Base-by-base conservation (phyloP, 2,888 invertebrate species). In the Junonia oenone region DNA sequence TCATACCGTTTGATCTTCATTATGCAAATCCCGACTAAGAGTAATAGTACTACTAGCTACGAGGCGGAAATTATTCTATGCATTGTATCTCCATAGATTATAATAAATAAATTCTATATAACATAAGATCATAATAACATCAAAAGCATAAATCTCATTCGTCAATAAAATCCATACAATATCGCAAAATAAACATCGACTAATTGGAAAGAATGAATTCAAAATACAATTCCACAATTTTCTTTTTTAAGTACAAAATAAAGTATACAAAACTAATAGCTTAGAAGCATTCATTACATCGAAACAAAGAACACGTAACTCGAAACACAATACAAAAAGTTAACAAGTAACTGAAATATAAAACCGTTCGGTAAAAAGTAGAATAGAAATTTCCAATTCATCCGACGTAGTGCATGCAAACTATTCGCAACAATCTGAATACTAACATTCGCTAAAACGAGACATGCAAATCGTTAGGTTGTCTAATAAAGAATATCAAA, bases 371-470 rank as follows among this genome's bases (percentile, higher is more conserved):
- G n/a, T 37, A 29, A 31, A 38, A 46, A 46, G 27, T 13, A 27
- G 17, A 38, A 46, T 11, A 19, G 27, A 43, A 43, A 43, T 13
- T 26, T 47, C 37, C 17, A 40, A 47, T 51, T 56, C 67, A 63
- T 64, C 68, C 68, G 69, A 72, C 65, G 66, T 75, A 70, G 73
- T 75, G 65, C 75, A 80, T 80, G 80, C 78, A 75, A 78, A 74
- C 71, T 67, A 73, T 72, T 72, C 66, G 65, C 69, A 66, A 72
- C 74, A 68, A 73, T 76, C 73, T 68, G 68, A 76, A 78, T 76
- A 69, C 69, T 68, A 71, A 75, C 68, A 67, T 74, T 74, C 65
- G 61, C 59, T 60, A 55, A 51, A 64, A 61, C 65, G 55, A 75
- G 70, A 76, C 79, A 79, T 81, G 79, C 78, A 76, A 81, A 76